Evolutionary conservation across 2,888 invertebrate genomes (phyloP).

Genomic region (Trichogramma dendrolimi): DNA sequence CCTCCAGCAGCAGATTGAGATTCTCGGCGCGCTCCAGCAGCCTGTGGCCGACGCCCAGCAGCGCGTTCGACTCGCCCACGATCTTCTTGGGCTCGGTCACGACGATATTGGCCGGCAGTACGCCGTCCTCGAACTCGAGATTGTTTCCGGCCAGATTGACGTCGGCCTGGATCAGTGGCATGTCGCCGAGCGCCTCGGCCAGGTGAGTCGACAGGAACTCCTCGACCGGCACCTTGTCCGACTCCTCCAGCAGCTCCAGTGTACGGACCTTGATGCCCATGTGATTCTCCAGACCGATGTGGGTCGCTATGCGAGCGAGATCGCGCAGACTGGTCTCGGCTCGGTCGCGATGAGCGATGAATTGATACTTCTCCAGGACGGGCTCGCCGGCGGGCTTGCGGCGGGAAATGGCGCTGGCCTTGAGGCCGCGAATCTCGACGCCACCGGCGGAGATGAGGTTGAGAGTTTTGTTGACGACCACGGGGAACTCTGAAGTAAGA

Average conservation of each 20-base stretch:
- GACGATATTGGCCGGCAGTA: slow-evolving; percentile 55
- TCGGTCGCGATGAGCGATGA: slow-evolving; percentile 54
- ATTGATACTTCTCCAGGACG: slow-evolving; percentile 57
- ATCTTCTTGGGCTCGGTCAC: slow-evolving; percentile 61
- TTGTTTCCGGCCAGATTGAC: slow-evolving; percentile 54
- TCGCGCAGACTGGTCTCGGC: slow-evolving; percentile 36
- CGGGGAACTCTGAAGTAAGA: slow-evolving; percentile 45
- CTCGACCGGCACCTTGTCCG: slow-evolving; percentile 38
- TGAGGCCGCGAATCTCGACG: slow-evolving; percentile 60
- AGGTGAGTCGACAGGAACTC: slow-evolving; percentile 56
- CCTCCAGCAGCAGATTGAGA: slow-evolving; percentile 26
- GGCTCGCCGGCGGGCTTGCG: slow-evolving; percentile 54
- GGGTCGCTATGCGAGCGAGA: slow-evolving; percentile 47
- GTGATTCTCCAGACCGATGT: slow-evolving; percentile 57
- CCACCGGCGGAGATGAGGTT: slow-evolving; percentile 56
- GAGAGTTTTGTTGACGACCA: slow-evolving; percentile 47
- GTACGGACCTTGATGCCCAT: slow-evolving; percentile 43
- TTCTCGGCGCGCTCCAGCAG: slow-evolving; percentile 43
- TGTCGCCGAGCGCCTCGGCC: slow-evolving; percentile 60
- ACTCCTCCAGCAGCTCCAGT: slow-evolving; percentile 43
- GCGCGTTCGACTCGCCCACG: slow-evolving; percentile 54
- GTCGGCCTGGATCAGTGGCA: slow-evolving; percentile 68
- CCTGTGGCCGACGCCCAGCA: slow-evolving; percentile 56
- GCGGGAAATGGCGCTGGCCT: slow-evolving; percentile 57
- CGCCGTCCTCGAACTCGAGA: slow-evolving; percentile 49